These are phyloP conservation scores for Xiphias gladius DNA, from an alignment of 2,113 vertebrate species.

Conservation along the genomic window DNA sequence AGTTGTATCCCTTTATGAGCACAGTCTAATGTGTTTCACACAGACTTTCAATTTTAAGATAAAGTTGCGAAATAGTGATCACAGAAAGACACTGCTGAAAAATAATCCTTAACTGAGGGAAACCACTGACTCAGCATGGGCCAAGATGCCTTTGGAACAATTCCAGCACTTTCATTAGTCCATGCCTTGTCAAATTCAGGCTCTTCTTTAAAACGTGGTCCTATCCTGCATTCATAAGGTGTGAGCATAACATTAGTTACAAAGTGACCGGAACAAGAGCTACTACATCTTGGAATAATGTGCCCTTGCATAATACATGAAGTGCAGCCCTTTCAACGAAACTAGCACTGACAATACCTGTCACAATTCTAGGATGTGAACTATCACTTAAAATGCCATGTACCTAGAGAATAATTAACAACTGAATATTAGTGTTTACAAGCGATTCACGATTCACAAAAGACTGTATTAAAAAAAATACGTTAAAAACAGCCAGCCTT, in stretches of 20 bases:
- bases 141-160: constrained; percentile 1
- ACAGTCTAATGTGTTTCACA: background rate
- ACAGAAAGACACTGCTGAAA: background rate
- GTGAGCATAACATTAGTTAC: background rate
- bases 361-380: background rate
- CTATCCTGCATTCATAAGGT: background rate
- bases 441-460: background rate
- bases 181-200: constrained; percentile 15
- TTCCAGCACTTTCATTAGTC: background rate
- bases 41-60: background rate
- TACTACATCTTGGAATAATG: constrained; percentile 1
- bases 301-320: constrained; percentile 22
- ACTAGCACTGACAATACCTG: background rate
- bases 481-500: background rate
- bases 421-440: background rate
- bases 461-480: too few species aligned
- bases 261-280: background rate
- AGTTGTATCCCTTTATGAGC: background rate
- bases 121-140: constrained; percentile 26
- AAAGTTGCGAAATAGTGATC: background rate
- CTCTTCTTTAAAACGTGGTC: background rate
- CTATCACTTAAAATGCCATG: background rate
- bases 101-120: background rate
- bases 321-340: background rate
- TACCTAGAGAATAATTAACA: background rate